These are phyloP conservation scores for Luperina nickerlii DNA, from an alignment of 2,888 invertebrate genomes.

Conservation along the genomic window DNA sequence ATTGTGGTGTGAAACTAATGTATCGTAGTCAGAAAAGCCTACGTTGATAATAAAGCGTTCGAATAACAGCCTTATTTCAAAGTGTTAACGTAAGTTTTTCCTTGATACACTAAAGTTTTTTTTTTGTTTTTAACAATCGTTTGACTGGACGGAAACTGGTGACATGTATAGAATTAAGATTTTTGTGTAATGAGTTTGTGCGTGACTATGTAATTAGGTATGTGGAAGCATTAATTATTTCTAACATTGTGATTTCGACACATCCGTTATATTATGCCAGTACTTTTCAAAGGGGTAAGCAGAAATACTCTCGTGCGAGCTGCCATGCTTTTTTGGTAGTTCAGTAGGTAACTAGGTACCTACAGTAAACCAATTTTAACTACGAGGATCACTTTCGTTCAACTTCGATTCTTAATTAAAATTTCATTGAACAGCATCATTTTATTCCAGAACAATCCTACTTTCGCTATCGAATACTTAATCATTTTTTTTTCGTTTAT, in stretches of 20 bases:
- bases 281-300: background rate
- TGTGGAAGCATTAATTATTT: background rate
- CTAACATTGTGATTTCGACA: conserved; percentile 28
- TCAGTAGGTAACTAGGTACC: background rate
- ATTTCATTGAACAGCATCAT: background rate
- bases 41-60: conserved; percentile 2
- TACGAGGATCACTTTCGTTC: too few species aligned
- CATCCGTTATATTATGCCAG: background rate
- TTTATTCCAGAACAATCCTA: too few species aligned
- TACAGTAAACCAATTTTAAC: background rate
- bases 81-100: background rate
- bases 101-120: background rate
- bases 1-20: background rate
- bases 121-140: conserved; percentile 45
- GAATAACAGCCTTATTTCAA: conserved; percentile 9
- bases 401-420: background rate
- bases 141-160: conserved; percentile 45
- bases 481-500: background rate
- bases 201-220: background rate
- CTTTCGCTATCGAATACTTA: background rate
- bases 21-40: conserved; percentile 37
- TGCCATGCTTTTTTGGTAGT: too few species aligned
- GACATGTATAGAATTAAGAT: conserved; percentile 53
- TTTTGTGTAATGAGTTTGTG: conserved; percentile 38
- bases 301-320: background rate